These are phyloP conservation scores for Glaucopsyche alexis DNA, from an alignment of 2,888 invertebrate genomes.

Conservation along the genomic window DNA sequence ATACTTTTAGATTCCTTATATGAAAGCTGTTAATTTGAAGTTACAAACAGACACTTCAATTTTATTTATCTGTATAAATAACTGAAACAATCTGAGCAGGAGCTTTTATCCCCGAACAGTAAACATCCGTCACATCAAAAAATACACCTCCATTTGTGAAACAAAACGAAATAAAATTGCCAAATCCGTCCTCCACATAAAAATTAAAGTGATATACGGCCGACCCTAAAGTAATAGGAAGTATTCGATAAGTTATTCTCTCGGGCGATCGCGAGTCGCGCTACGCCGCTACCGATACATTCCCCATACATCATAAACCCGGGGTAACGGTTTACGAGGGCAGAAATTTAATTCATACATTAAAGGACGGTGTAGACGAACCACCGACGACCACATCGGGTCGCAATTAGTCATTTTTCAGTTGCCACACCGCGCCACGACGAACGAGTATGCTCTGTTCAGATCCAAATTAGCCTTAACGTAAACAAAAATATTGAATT, in stretches of 20 bases:
- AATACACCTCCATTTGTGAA: background rate
- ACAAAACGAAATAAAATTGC: background rate
- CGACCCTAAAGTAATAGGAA: background rate
- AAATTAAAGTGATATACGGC: conserved; percentile 7
- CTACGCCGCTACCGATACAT: background rate
- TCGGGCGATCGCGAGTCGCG: background rate
- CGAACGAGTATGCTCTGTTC: too few relatives aligned
- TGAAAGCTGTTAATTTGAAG: too few relatives aligned
- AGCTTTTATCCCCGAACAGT: background rate
- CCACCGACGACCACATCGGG: background rate
- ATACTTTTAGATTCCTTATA: too few relatives aligned
- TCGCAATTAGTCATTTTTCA: background rate
- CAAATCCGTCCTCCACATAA: conserved; percentile 2
- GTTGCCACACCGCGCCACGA: too few relatives aligned
- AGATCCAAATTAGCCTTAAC: too few relatives aligned
- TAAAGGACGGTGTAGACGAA: background rate
- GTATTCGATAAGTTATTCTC: background rate
- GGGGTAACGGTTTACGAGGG: background rate
- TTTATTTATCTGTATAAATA: too few relatives aligned
- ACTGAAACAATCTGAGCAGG: background rate
- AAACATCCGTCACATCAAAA: background rate
- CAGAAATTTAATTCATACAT: background rate
- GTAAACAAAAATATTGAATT: too few relatives aligned
- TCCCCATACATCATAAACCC: background rate
- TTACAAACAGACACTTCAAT: too few relatives aligned